Base-by-base conservation (phyloP, 2,797 vertebrate genomes). In the Chromobotia macracanthus region DNA sequence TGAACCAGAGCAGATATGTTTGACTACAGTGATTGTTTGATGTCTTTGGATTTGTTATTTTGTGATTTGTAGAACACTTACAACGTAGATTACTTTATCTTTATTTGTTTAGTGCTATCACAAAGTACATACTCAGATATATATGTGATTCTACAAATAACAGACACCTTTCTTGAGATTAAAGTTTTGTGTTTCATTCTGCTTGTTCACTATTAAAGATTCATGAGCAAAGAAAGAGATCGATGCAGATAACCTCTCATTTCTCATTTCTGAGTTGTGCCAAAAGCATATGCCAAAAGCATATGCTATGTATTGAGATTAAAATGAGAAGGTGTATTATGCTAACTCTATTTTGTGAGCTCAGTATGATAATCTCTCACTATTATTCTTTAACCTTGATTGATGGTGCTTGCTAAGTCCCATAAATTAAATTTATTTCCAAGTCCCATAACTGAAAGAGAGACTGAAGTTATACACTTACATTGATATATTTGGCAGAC, bases 151-250 rank as follows among this genome's bases (percentile, higher is more conserved):
- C 23, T 12, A 21, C 23, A 46, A 38, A 19, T 55, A 75, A 65
- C 51, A 51, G 48, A 75, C n/a, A 53, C 19, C 19, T 41, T 25
- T 28, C 48, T 53, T 38, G 28, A 51, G 72, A 53, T 75, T 7
- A 64, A 75, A 65, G 72, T 31, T 23, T 53, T 53, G 5, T 51
- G 44, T 64, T 74, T 51, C 21, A 75, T 53, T 28, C 35, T 51
- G 25, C 48, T 64, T 13, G n/a, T 64, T 44, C 28, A 53, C 11
- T 56, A 19, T 23, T 8, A 21, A 56, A 10, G 11, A 23, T 23
- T 23, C 19, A 53, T 23, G 9, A 65, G 18, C 7, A 8, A 28
- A 2, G 28, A 28, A 23, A 50, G 38, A 41, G 38, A 75, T 19
- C 12, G 16, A 18, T 75, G 28, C 60, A 51, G 12, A 35, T 6